Evolutionary conservation across 2,797 vertebrate genomes (phyloP).

Genomic region (Naso thynnoides): DNA sequence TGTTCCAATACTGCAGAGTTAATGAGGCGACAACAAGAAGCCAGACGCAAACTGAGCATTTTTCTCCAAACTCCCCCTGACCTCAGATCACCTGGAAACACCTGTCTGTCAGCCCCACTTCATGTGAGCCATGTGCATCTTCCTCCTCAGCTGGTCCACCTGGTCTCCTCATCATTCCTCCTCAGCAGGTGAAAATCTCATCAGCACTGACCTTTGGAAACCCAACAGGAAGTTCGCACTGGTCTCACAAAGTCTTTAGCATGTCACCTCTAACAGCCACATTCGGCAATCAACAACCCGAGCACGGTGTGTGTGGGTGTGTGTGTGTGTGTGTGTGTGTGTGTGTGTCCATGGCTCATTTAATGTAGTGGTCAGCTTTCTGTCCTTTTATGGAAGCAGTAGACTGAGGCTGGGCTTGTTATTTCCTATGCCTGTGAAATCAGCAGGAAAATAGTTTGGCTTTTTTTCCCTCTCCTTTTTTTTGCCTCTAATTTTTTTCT

Average conservation of each 20-base stretch:
- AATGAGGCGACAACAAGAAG: constrained; percentile 34
- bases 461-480: constrained; percentile 34
- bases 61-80: neutral
- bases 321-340: constrained; percentile 18
- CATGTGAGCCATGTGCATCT: neutral
- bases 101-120: neutral
- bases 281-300: neutral
- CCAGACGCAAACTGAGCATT: neutral
- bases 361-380: constrained; percentile 52
- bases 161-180: neutral
- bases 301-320: constrained; percentile 11
- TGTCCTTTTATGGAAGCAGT: constrained; percentile 85
- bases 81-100: constrained; percentile 20
- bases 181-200: constrained; percentile 13
- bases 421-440: constrained; percentile 76
- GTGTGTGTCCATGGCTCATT: constrained; percentile 24
- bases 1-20: constrained; percentile 22
- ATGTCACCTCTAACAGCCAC: constrained; percentile 25
- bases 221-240: constrained; percentile 43
- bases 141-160: neutral
- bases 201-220: neutral
- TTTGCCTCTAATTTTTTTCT: neutral
- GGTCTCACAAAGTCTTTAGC: constrained; percentile 24
- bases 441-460: constrained; percentile 64
- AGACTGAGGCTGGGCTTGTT: constrained; percentile 54